Conservation (phyloP, 2,888 invertebrate genomes). For the Dinocampus coccinellae region DNA sequence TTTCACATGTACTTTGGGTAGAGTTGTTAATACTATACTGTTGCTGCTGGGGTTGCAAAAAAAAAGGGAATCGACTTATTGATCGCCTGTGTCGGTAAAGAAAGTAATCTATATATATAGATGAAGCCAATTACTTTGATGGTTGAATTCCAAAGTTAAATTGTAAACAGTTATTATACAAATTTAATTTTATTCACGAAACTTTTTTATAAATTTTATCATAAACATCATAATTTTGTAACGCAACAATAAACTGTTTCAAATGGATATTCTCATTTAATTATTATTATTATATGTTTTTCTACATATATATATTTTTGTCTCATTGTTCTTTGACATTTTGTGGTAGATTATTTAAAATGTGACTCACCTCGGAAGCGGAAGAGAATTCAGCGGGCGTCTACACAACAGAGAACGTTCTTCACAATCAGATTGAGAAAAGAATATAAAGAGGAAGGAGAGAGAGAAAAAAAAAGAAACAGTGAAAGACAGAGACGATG, state of each 20-base stretch:
- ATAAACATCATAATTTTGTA: too few species aligned
- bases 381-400: conserved; percentile 22
- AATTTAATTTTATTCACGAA: neutral
- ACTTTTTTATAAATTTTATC: neutral
- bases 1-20: too few species aligned
- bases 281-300: neutral
- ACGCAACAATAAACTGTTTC: too few species aligned
- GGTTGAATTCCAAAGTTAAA: neutral
- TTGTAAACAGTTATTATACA: neutral
- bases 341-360: conserved; percentile 15
- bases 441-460: conserved; percentile 17
- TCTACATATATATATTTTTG: neutral
- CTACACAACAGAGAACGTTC: conserved; percentile 8
- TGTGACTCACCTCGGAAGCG: conserved; percentile 33
- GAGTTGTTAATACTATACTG: neutral
- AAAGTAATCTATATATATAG: neutral
- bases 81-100: neutral
- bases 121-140: neutral
- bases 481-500: conserved; percentile 4
- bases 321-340: neutral
- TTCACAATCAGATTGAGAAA: conserved; percentile 24
- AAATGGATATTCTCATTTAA: neutral
- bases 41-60: neutral
- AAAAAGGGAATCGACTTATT: neutral
- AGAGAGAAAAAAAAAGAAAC: conserved; percentile 7